Base-by-base conservation (phyloP, 2,888 invertebrate genomes). In the Cybosia mesomella region DNA sequence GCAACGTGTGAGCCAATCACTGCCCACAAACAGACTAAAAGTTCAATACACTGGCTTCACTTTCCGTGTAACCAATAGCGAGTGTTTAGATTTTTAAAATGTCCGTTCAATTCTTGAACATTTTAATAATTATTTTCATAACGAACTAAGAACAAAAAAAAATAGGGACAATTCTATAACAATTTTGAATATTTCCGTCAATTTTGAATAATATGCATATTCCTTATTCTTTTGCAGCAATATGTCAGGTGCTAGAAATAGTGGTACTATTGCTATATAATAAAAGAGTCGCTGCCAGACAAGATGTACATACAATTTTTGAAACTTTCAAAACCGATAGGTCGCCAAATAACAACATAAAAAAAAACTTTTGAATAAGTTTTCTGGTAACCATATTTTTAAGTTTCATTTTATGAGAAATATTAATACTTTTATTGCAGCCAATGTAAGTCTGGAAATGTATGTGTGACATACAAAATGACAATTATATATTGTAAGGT, bases 401-500 rank as follows among this genome's bases (percentile, higher is more conserved):
- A 43, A 36, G 18, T 62, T 32, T 32, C 34, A n/a, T 43, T 36
- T 66, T 66, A 53, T 54, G 39, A 58, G 49, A 43, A 49, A 67
- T 68, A 68, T 66, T 68, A 55, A 68, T 66, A 62, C 62, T 68
- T 71, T 71, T 63, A 68, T 71, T 71, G 36, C 71, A 71, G 71
- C 65, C 63, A 53, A 63, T 59, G 13, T 58, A 32, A 53, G 58
- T 55, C n/a, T 54, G 63, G 58, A 39, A 59, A 68, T 18, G 39
- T 49, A 43, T 64, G 54, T 64, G 21, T 32, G 54, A 43, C 65
- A 62, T 22, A 15, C 39, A 21, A 53, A 63, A 18, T 34, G 22
- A 36, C 22, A 59, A 13, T 36, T 21, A 53, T 54, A 34, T 28
- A 22, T 54, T 21, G 21, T 58, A 54, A 43, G 64, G 18, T 59